A percentile compares a stretch with the other conserved stretches of the same genome.
Conservation (phyloP, 2,797 vertebrate genomes). For the Coreius guichenoti region DNA sequence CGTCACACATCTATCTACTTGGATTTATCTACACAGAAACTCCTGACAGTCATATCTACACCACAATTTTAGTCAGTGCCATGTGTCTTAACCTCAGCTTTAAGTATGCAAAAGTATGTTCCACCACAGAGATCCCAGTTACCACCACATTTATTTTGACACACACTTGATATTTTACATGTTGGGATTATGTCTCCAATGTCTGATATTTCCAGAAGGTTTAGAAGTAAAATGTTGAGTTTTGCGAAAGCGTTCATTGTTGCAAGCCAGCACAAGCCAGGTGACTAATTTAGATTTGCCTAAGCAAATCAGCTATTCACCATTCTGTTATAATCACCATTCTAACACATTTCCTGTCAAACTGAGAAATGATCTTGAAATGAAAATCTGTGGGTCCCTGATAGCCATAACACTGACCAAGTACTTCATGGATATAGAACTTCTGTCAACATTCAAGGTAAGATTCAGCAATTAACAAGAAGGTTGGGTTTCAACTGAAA, state of each 20-base stretch:
- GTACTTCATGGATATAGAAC: neutral
- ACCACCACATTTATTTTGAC: neutral
- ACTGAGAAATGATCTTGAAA: conserved; percentile 34
- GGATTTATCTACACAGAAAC: neutral
- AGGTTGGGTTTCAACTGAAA: neutral
- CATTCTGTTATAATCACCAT: neutral
- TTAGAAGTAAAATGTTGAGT: neutral
- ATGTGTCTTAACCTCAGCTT: neutral
- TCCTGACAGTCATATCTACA: neutral
- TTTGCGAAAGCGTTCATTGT: neutral
- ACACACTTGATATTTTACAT: conserved; percentile 13
- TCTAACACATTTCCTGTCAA: conserved; percentile 22
- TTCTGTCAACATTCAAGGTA: conserved; percentile 22
- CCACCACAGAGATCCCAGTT: neutral
- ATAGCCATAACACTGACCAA: conserved; percentile 16
- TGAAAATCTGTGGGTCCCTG: conserved; percentile 27
- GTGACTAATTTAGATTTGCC: conserved; percentile 3
- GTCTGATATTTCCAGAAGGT: neutral
- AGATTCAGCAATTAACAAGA: neutral
- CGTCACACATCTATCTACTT: neutral
- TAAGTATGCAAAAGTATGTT: conserved; percentile 13
- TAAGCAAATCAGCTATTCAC: conserved; percentile 12
- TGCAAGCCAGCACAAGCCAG: neutral
- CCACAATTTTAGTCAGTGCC: neutral
- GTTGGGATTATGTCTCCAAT: neutral